Conservation (phyloP, 2,113 vertebrate species). For the Cariama cristata region DNA sequence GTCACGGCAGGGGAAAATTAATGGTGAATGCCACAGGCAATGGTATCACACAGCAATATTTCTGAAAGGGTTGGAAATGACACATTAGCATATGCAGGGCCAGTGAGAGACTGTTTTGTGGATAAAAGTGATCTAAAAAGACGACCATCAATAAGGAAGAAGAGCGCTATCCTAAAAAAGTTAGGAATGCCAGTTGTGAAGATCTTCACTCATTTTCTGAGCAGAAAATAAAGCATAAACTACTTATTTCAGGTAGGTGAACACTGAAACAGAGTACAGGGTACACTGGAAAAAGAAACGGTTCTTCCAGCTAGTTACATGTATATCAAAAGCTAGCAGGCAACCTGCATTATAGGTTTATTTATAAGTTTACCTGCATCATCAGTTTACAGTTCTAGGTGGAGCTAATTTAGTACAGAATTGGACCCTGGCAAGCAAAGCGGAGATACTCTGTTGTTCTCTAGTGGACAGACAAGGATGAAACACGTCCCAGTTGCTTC, state of each 20-base stretch:
- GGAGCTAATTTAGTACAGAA: not conserved
- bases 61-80: not conserved
- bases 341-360: not conserved
- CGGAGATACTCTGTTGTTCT: rapidly evolving
- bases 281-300: not conserved
- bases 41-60: not conserved
- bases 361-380: not conserved
- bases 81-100: not conserved
- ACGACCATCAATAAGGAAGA: not conserved
- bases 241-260: not conserved
- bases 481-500: not conserved
- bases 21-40: not conserved
- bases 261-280: not conserved
- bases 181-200: not conserved
- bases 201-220: not conserved
- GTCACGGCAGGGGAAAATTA: not conserved
- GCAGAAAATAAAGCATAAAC: not conserved
- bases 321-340: not conserved
- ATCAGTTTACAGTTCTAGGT: not conserved
- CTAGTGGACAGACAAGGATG: not conserved
- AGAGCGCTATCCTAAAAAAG: not conserved
- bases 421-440: rapidly evolving
- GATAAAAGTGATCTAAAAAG: not conserved
- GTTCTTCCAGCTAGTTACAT: not conserved
- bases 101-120: not conserved